phyloP scores from a whole-genome alignment of 2,888 invertebrate species.

The Aspidapion aeneum region DNA sequence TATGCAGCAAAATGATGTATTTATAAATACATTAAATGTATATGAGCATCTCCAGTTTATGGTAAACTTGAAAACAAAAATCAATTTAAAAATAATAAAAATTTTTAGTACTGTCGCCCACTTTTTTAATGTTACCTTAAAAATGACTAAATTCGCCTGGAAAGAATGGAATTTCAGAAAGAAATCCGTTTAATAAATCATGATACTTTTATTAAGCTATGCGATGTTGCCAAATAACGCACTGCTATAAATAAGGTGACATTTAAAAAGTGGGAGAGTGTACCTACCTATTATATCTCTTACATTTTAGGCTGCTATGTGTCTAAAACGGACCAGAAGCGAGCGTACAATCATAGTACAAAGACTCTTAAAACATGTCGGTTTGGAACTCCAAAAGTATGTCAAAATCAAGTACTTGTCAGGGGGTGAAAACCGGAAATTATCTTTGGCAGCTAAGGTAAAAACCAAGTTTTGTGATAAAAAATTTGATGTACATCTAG shows the following conservation, averaged over 20 bases:
- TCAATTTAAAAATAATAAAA: not conserved
- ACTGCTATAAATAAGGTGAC: no score
- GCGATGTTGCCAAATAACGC: no score
- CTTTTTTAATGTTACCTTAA: no score
- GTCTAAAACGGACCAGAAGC: constrained; percentile 60
- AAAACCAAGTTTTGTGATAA: constrained; percentile 12
- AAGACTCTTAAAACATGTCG: constrained; percentile 60
- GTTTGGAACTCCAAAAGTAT: constrained; percentile 66
- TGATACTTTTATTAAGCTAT: no score
- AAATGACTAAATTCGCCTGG: no score
- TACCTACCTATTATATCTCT: no score
- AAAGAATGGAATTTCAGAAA: no score
- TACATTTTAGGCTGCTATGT: constrained; percentile 63
- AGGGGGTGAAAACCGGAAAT: constrained; percentile 84
- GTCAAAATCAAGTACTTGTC: constrained; percentile 75
- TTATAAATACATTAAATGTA: constrained; percentile 73
- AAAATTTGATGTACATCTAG: no score
- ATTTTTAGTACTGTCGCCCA: no score
- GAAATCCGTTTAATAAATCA: no score
- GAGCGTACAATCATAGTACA: constrained; percentile 44
- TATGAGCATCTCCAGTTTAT: constrained; percentile 83
- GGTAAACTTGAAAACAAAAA: constrained; percentile 52
- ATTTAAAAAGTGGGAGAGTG: no score
- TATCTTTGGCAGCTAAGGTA: constrained; percentile 72
- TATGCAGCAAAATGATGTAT: constrained; percentile 82